Conservation (phyloP, 1,140 invertebrate genomes). For the Caenorhabditis latens region DNA sequence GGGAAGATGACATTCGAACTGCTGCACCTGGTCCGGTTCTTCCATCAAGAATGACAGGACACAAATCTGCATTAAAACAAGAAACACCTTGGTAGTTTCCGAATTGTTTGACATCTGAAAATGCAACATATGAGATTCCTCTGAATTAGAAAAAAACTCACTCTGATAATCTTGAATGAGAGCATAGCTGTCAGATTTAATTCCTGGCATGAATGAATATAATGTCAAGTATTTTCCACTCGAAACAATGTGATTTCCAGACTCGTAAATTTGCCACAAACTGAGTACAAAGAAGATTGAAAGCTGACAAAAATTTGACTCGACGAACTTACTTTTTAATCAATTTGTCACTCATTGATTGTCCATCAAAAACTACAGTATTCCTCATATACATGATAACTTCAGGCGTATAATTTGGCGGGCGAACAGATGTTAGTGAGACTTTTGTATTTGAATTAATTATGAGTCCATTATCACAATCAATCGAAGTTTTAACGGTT, state of each 20-base stretch:
- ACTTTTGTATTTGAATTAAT: background rate
- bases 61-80: background rate
- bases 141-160: background rate
- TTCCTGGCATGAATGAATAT: background rate
- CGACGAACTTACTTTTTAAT: background rate
- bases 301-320: background rate
- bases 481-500: background rate
- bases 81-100: background rate
- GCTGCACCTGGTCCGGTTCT: background rate
- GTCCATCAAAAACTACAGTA: conserved; percentile 11
- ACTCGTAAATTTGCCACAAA: background rate
- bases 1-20: background rate
- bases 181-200: conserved; percentile 5
- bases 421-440: background rate
- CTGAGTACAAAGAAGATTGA: background rate
- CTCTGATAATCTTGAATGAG: conserved; percentile 4
- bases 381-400: background rate
- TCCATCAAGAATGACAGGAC: background rate
- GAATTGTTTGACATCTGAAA: background rate
- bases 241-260: background rate
- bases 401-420: background rate
- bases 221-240: conserved; percentile 1
- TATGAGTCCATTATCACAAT: background rate
- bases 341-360: background rate
- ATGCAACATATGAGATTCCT: background rate